Percentiles rank a stretch among this genome's conserved stretches.
phyloP scores from a whole-genome alignment of 2,888 invertebrate genomes.

The Teleiodes luculella region DNA sequence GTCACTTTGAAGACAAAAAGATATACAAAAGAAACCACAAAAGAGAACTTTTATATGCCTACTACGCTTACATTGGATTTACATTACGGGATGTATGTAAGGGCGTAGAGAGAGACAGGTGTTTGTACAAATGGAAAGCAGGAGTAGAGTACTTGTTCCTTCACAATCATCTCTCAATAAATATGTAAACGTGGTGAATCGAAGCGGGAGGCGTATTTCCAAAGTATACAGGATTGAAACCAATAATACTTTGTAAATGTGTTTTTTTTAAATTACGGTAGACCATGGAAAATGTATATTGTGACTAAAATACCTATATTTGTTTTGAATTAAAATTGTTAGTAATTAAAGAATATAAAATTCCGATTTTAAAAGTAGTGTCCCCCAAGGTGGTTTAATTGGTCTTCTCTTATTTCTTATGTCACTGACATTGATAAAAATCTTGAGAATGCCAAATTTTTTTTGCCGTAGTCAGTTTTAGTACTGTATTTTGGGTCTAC shows the following conservation, averaged over 20 bases:
- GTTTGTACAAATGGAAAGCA: conserved; percentile 1
- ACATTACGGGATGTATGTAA: conserved; percentile 17
- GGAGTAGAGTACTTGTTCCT: conserved; percentile 39
- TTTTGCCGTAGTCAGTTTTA: background rate
- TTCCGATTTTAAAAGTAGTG: no score
- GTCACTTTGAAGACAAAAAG: conserved; percentile 2
- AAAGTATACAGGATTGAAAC: background rate
- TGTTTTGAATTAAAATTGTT: no score
- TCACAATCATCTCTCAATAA: conserved; percentile 66
- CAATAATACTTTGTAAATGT: no score
- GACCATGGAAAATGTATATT: no score
- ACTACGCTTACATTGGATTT: conserved; percentile 21
- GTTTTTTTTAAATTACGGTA: no score
- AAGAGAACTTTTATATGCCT: conserved; percentile 11
- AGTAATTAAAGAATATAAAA: no score
- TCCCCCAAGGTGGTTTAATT: no score
- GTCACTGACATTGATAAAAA: background rate
- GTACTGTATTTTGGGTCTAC: background rate
- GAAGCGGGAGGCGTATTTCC: conserved; percentile 40
- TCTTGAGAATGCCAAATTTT: background rate
- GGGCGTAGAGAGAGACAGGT: conserved; percentile 2
- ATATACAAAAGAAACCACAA: conserved; percentile 10
- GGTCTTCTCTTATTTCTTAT: no score
- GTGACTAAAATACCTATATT: no score
- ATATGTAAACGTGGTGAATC: conserved; percentile 72